phyloP scores from a whole-genome alignment of 2,797 vertebrate species.

The Potorous gilbertii region DNA sequence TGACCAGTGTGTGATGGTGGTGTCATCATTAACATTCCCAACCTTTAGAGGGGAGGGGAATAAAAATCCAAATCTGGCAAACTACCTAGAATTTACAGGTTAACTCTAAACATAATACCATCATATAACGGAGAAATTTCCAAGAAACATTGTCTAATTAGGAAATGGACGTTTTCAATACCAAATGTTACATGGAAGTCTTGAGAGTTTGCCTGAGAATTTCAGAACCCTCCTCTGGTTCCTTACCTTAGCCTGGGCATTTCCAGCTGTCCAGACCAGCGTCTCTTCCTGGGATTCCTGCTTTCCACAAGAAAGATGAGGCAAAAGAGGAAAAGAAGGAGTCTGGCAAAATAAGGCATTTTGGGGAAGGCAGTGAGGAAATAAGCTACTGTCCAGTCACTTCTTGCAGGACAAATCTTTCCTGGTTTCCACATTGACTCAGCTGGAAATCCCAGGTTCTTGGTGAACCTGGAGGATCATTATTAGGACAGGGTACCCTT shows the following conservation, averaged over 20 bases:
- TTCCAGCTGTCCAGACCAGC: slow-evolving; percentile 88
- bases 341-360: slow-evolving; percentile 87
- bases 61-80: not conserved
- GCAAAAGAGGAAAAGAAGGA: slow-evolving; percentile 87
- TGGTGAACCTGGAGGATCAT: not conserved
- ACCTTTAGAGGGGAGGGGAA: not conserved
- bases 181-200: not conserved
- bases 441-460: slow-evolving; percentile 62
- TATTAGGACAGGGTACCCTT: slow-evolving; percentile 55
- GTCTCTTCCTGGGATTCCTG: slow-evolving; percentile 87
- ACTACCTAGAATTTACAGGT: not conserved
- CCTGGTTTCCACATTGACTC: slow-evolving; percentile 81
- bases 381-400: slow-evolving; percentile 81
- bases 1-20: not conserved
- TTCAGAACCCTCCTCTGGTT: not conserved
- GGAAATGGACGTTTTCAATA: not conserved
- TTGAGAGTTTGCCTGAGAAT: not conserved
- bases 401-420: slow-evolving; percentile 72
- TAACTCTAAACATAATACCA: not conserved
- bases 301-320: slow-evolving; percentile 87
- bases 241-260: slow-evolving; percentile 89
- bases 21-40: not conserved
- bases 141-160: not conserved
- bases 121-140: not conserved
- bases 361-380: slow-evolving; percentile 73